phyloP scores from a whole-genome alignment of 2,113 vertebrate genomes.

The Epinephelus moara region DNA sequence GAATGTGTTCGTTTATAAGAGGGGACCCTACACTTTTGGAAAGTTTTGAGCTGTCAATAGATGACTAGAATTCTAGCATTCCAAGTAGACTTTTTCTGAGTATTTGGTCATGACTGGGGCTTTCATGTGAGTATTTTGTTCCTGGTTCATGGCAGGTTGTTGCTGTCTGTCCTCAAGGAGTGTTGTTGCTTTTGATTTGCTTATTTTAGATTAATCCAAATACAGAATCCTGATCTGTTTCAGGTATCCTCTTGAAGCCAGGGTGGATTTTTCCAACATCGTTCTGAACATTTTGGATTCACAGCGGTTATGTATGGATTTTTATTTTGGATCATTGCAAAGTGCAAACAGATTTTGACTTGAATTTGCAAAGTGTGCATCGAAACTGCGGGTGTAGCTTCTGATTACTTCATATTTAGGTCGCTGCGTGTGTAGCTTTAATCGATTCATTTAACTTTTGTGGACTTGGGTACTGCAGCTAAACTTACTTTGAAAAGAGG shows the following conservation, averaged over 20 bases:
- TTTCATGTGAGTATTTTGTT: constrained; percentile 49
- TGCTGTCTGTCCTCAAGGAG: neutral
- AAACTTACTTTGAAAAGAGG: constrained; percentile 89
- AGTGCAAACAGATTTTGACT: neutral
- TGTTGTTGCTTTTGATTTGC: neutral
- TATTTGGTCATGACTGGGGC: constrained; percentile 19
- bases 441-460: neutral
- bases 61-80: constrained; percentile 6
- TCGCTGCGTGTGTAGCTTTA: neutral
- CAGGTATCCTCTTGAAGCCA: neutral
- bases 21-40: constrained; percentile 41
- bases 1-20: constrained; percentile 79
- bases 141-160: neutral
- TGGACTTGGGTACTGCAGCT: neutral
- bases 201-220: neutral
- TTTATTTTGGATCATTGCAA: neutral
- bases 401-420: too few relatives aligned
- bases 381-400: too few relatives aligned
- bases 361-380: neutral
- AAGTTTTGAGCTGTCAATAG: constrained; percentile 34
- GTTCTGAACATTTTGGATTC: neutral
- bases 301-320: neutral
- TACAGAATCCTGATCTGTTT: neutral
- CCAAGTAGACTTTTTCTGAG: constrained; percentile 2
- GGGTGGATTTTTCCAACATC: neutral